Evolutionary conservation across 2,113 vertebrate species (phyloP).

Genomic region (Macaca nemestrina): DNA sequence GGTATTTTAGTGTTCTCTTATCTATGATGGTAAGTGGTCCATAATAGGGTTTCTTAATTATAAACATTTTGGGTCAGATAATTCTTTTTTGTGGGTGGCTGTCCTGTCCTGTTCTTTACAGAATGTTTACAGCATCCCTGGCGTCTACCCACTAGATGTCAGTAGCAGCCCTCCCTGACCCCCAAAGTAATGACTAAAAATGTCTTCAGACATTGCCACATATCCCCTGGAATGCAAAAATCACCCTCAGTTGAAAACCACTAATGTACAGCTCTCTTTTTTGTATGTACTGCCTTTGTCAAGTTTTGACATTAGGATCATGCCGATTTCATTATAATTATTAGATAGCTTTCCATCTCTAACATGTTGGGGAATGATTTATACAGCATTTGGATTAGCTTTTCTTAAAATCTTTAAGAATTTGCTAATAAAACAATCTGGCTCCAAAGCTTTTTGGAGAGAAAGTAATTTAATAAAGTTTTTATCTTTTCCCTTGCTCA

Average conservation of each 20-base stretch:
- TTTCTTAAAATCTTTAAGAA: conserved; percentile 17
- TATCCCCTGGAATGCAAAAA: not conserved
- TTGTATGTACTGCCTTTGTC: not conserved
- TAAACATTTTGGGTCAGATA: not conserved
- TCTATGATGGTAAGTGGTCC: not conserved
- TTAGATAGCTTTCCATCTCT: not conserved
- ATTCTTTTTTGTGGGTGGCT: not conserved
- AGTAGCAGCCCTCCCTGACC: not conserved
- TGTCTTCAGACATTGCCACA: not conserved
- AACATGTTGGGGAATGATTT: not conserved
- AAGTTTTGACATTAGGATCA: not conserved
- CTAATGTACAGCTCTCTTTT: not conserved
- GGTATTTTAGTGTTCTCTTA: not conserved
- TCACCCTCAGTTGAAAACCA: not conserved
- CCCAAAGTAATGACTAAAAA: not conserved
- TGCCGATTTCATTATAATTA: not conserved
- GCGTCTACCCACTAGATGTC: not conserved
- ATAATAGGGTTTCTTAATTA: not conserved
- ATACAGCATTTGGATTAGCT: not conserved
- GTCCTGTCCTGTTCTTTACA: not conserved
- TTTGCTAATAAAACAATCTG: conserved; percentile 27
- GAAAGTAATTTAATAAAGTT: conserved; percentile 30
- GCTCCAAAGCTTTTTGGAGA: not conserved
- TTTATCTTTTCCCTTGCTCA: not conserved
- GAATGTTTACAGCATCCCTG: not conserved